Percentiles rank a stretch among this genome's conserved stretches.
Conservation (phyloP, 2,113 vertebrate genomes). For the Poecile atricapillus region DNA sequence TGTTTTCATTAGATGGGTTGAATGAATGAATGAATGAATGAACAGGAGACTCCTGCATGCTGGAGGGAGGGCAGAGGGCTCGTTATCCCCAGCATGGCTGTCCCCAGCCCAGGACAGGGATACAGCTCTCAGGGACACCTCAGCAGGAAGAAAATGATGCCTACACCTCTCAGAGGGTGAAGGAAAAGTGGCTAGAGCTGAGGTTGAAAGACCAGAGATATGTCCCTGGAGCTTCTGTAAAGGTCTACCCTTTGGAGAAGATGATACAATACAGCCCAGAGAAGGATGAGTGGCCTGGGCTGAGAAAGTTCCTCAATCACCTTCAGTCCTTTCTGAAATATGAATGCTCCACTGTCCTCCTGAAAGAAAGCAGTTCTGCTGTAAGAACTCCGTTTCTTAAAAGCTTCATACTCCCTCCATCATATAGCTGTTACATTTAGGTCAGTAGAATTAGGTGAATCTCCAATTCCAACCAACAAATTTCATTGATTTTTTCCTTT, state of each 20-base stretch:
- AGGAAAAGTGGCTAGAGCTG: neutral
- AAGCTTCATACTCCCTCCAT: neutral
- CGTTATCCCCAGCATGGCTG: fast-evolving
- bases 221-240: neutral
- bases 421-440: neutral
- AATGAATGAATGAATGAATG: neutral
- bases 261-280: neutral
- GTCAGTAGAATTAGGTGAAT: neutral
- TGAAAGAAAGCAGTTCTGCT: neutral
- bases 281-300: neutral
- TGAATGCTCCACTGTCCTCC: neutral
- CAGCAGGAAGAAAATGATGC: neutral
- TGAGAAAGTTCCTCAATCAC: neutral
- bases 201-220: neutral
- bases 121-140: fast-evolving
- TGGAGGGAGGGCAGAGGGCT: neutral
- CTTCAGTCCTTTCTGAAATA: neutral
- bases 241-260: neutral
- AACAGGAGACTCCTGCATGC: neutral
- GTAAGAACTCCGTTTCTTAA: neutral
- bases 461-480: neutral
- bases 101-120: neutral
- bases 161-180: neutral
- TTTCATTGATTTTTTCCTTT: neutral
- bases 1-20: neutral